Conservation (phyloP, 2,888 invertebrate species). For the Chydorus sphaericus region DNA sequence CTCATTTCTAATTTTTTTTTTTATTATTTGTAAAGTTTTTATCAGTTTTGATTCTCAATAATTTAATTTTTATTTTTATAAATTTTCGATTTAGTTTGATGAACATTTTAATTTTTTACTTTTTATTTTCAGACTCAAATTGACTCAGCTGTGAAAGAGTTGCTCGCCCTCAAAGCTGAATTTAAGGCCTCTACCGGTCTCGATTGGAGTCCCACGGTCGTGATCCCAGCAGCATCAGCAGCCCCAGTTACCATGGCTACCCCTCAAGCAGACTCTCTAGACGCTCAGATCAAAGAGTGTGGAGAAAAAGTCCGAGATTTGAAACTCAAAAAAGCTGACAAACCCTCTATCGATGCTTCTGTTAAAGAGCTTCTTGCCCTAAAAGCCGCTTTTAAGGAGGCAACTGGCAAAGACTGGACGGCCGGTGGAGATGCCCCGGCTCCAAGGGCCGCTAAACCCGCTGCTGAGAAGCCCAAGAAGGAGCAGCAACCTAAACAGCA, state of each 20-base stretch:
- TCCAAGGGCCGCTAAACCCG: no score
- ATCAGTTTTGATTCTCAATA: no score
- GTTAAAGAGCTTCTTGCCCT: slow-evolving; percentile 16
- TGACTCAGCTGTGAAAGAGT: slow-evolving; percentile 39
- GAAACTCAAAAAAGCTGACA: slow-evolving; percentile 32
- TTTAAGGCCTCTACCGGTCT: slow-evolving; percentile 31
- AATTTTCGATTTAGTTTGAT: no score
- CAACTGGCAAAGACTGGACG: slow-evolving; percentile 14
- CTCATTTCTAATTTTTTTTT: no score
- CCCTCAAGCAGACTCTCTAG: slow-evolving; percentile 18
- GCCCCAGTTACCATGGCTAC: background rate
- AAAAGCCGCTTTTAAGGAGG: slow-evolving; percentile 11
- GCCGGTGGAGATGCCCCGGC: no score
- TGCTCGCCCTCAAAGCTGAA: slow-evolving; percentile 37
- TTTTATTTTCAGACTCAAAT: slow-evolving; percentile 27
- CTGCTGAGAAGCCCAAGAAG: slow-evolving; percentile 11
- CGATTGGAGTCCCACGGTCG: slow-evolving; percentile 27
- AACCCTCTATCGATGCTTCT: slow-evolving; percentile 26
- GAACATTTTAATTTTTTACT: no score
- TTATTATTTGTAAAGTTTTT: no score
- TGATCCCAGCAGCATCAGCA: slow-evolving; percentile 7
- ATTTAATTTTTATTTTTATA: no score
- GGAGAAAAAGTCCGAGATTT: slow-evolving; percentile 44
- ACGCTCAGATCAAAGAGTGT: slow-evolving; percentile 39
- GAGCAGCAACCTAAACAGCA: slow-evolving; percentile 14